Percentiles rank a stretch among this genome's conserved stretches.
Conservation (phyloP, 2,888 invertebrate species). For the Tipula helvola region DNA sequence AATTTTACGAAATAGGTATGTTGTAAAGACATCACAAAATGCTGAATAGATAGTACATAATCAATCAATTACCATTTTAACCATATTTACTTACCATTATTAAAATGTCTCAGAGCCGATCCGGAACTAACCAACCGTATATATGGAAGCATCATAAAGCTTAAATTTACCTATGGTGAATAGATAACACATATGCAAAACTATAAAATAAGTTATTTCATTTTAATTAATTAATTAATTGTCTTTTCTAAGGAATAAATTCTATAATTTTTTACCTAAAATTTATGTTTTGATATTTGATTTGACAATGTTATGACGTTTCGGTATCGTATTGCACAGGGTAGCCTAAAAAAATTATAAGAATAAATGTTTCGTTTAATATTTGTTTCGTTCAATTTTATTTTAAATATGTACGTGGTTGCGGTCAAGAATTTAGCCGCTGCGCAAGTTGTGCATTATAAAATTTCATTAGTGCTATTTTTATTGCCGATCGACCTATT, state of each 20-base stretch:
- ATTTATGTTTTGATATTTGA: not conserved
- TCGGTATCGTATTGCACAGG: not conserved
- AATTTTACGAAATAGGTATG: not conserved
- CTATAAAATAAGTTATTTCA: not conserved
- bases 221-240: not conserved
- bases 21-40: not conserved
- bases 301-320: not conserved
- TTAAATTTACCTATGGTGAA: not conserved
- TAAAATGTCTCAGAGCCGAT: not conserved
- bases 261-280: not conserved
- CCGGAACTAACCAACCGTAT: not conserved
- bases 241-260: not conserved
- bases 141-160: not conserved
- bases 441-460: no score
- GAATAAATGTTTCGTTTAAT: not conserved
- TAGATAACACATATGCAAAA: not conserved
- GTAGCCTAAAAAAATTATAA: not conserved
- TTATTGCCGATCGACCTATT: no score
- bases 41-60: not conserved
- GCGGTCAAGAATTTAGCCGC: no score
- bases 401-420: no score
- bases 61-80: not conserved
- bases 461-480: no score
- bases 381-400: not conserved
- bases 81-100: not conserved